phyloP scores from a whole-genome alignment of 2,888 invertebrate genomes.

The Morpho achilles region DNA sequence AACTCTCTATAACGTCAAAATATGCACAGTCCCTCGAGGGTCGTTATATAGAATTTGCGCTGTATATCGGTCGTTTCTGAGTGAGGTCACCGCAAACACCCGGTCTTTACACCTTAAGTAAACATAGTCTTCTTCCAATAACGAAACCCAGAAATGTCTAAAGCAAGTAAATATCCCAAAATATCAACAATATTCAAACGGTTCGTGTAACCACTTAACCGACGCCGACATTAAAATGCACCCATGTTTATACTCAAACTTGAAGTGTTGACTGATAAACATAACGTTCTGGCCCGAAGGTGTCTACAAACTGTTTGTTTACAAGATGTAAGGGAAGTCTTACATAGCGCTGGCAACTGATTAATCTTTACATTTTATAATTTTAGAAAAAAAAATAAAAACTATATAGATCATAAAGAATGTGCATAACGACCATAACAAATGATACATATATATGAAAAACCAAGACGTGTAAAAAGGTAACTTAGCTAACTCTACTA shows the following conservation, averaged over 20 bases:
- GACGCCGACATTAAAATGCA: constrained; percentile 11
- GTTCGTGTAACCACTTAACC: constrained; percentile 14
- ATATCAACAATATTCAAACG: constrained; percentile 8
- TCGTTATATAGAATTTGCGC: too few relatives aligned
- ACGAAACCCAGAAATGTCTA: constrained; percentile 3
- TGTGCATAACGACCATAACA: too few relatives aligned
- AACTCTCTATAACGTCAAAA: too few relatives aligned
- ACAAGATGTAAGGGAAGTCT: constrained; percentile 15
- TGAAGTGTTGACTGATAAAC: constrained; percentile 27
- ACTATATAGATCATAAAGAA: neutral
- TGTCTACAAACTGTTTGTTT: constrained; percentile 28
- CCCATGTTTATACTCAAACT: constrained; percentile 18
- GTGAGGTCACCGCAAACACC: too few relatives aligned
- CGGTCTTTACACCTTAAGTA: too few relatives aligned
- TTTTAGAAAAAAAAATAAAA: neutral
- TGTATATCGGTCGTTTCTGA: too few relatives aligned
- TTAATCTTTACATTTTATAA: neutral
- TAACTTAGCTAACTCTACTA: too few relatives aligned
- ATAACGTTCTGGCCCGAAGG: constrained; percentile 25
- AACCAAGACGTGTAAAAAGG: too few relatives aligned
- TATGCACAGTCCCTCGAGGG: too few relatives aligned
- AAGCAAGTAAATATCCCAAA: constrained; percentile 5
- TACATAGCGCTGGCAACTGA: constrained; percentile 11
- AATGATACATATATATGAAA: too few relatives aligned
- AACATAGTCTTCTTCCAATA: too few relatives aligned